Evolutionary conservation across 2,888 invertebrate genomes (phyloP).

Genomic region (Orthonychiurus folsomi): DNA sequence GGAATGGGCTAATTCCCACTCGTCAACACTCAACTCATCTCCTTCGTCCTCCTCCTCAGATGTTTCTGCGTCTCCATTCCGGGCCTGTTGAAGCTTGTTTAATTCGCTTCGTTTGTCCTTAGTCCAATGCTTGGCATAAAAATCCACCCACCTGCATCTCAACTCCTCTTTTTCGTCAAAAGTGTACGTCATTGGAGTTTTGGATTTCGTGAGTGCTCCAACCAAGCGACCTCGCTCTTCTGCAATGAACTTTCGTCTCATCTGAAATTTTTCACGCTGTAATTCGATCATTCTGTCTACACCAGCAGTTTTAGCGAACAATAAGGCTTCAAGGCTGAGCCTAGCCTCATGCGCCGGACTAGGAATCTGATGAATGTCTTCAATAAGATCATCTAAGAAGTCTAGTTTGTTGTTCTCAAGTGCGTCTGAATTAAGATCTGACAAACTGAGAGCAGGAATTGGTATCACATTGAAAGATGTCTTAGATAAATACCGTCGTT

Average conservation of each 20-base stretch:
- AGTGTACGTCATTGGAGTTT: not conserved
- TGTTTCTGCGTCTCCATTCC: too few relatives aligned
- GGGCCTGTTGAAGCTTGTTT: not conserved
- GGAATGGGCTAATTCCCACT: too few relatives aligned
- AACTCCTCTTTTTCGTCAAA: not conserved
- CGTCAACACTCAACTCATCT: not conserved
- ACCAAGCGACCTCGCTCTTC: not conserved
- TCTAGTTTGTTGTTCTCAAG: not conserved
- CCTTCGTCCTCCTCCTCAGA: not conserved
- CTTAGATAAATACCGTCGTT: not conserved
- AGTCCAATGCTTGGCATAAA: not conserved
- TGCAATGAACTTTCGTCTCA: not conserved
- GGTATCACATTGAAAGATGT: not conserved
- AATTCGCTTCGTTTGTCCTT: not conserved
- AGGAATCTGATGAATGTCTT: not conserved
- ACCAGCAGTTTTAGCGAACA: not conserved
- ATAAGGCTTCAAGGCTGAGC: not conserved
- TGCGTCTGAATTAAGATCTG: not conserved
- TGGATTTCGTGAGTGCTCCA: not conserved
- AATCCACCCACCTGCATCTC: not conserved
- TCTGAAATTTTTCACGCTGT: not conserved
- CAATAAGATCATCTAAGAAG: not conserved
- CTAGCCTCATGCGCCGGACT: not conserved
- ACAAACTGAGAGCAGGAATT: not conserved
- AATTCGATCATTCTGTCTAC: not conserved